Conservation (phyloP, 2,888 invertebrate genomes). For the Fissipunctia ypsillon region DNA sequence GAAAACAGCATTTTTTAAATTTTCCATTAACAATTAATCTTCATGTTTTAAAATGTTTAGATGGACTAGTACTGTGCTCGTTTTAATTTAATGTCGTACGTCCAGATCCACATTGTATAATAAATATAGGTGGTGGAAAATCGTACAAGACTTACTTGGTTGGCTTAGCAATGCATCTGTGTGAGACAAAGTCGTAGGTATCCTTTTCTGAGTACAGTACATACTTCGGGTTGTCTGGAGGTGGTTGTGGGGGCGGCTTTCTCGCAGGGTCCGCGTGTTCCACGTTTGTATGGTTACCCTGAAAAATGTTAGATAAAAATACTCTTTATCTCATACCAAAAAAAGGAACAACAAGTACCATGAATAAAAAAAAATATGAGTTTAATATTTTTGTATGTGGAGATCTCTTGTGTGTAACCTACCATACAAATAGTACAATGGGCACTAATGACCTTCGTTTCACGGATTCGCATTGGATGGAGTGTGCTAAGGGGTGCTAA, state of each 20-base stretch:
- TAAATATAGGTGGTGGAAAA: not conserved
- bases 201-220: slow-evolving; percentile 79
- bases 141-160: slow-evolving; percentile 76
- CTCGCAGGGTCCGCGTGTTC: slow-evolving; percentile 65
- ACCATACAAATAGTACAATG: not conserved
- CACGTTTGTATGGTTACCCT: slow-evolving; percentile 71
- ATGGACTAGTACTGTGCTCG: too few species aligned
- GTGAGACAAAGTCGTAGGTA: slow-evolving; percentile 77
- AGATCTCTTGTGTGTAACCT: not conserved
- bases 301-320: slow-evolving; percentile 23
- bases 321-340: not conserved
- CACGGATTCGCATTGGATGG: not conserved
- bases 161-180: slow-evolving; percentile 76
- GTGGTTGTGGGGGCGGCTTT: slow-evolving; percentile 78
- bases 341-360: not conserved
- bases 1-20: too few species aligned
- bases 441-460: not conserved
- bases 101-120: too few species aligned
- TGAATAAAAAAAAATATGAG: not conserved
- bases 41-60: too few species aligned
- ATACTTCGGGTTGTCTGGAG: slow-evolving; percentile 74
- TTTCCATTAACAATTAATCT: too few species aligned
- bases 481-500: not conserved
- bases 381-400: not conserved
- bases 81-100: too few species aligned